phyloP scores from a whole-genome alignment of 2,113 vertebrate genomes.

The Mus pahari region DNA sequence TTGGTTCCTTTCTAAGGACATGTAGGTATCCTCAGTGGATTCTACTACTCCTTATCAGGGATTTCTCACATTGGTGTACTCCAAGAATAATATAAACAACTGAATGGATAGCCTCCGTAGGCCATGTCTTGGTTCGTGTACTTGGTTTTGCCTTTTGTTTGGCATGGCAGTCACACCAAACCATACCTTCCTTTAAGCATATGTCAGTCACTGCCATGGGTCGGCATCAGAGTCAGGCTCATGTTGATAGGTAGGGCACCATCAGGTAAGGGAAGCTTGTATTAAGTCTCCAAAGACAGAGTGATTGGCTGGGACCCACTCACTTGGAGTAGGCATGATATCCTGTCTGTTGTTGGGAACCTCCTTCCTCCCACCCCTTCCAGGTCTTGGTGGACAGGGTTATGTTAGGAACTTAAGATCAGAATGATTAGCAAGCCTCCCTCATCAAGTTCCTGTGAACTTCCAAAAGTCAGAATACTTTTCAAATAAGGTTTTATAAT shows the following conservation, averaged over 20 bases:
- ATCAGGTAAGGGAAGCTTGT: neutral
- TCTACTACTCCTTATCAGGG: neutral
- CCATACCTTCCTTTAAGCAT: neutral
- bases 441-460: neutral
- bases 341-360: neutral
- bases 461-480: conserved; percentile 34
- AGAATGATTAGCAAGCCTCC: neutral
- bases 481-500: neutral
- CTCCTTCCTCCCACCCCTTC: neutral
- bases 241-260: neutral
- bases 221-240: neutral
- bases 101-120: neutral
- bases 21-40: neutral
- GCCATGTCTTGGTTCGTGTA: neutral
- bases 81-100: neutral
- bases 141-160: neutral
- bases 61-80: neutral
- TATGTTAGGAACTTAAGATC: neutral
- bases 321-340: neutral
- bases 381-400: neutral
- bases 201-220: neutral
- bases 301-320: neutral
- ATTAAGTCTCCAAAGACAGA: neutral
- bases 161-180: neutral
- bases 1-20: conserved; percentile 41